These are phyloP conservation scores for Drosophila koepferae DNA, from an alignment of 2,888 invertebrate genomes.

Conservation along the genomic window DNA sequence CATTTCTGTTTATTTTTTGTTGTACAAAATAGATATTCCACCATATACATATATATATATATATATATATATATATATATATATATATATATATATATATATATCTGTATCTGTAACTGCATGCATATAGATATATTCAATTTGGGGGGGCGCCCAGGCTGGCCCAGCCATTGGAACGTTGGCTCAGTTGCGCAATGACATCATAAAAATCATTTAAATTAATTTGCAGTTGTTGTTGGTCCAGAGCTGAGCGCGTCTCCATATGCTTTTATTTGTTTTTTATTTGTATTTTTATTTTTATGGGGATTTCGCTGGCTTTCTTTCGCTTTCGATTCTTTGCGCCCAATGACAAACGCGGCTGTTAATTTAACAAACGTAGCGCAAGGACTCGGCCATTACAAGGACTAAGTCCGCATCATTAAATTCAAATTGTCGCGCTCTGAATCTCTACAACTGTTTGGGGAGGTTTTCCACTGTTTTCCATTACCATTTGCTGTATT, in stretches of 20 bases:
- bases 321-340: conserved; percentile 45
- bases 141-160: conserved; percentile 16
- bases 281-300: conserved; percentile 55
- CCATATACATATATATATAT: conserved; percentile 5
- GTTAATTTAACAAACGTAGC: conserved; percentile 78
- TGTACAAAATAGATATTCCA: conserved; percentile 26
- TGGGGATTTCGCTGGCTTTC: conserved; percentile 49
- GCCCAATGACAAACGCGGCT: conserved; percentile 72
- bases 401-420: conserved; percentile 82
- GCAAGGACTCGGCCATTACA: conserved; percentile 71
- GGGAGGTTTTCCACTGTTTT: conserved; percentile 47
- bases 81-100: conserved; percentile 1
- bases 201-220: conserved; percentile 81
- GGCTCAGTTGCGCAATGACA: conserved; percentile 79
- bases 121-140: conserved; percentile 15
- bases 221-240: conserved; percentile 65
- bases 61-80: background rate
- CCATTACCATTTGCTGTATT: background rate
- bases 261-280: conserved; percentile 78
- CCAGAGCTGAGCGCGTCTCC: conserved; percentile 37
- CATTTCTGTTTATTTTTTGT: conserved; percentile 29
- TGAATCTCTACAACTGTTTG: conserved; percentile 39
- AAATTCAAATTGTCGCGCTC: conserved; percentile 78
- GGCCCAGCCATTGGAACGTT: conserved; percentile 9
- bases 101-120: background rate